Percentiles rank a stretch among this genome's conserved stretches.
Evolutionary conservation across 2,113 vertebrate species (phyloP).

Genomic region (Epinephelus cyanopodus): DNA sequence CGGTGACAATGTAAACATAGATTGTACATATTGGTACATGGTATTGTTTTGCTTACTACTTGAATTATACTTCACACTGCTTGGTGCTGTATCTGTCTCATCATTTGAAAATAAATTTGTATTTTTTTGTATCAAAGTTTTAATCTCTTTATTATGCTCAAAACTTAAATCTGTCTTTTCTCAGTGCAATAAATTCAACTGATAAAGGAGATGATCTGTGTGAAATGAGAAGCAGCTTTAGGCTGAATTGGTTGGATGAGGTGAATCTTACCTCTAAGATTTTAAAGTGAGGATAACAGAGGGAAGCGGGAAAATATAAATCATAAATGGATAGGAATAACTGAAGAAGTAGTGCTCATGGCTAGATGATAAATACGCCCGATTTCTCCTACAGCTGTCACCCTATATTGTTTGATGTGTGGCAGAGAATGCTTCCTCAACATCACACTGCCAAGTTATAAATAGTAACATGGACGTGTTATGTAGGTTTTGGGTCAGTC

Average conservation of each 20-base stretch:
- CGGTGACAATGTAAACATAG: slow-evolving; percentile 45
- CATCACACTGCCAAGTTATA: slow-evolving; percentile 2
- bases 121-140: slow-evolving; percentile 60
- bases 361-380: neutral
- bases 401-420: neutral
- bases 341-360: neutral
- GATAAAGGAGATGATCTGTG: neutral
- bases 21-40: slow-evolving; percentile 52
- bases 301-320: neutral
- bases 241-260: neutral
- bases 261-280: neutral
- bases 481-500: slow-evolving; percentile 12
- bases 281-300: neutral
- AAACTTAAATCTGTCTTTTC: neutral
- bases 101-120: slow-evolving; percentile 73
- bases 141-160: neutral
- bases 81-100: slow-evolving; percentile 43
- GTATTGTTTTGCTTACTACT: slow-evolving; percentile 16
- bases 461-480: neutral
- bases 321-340: neutral
- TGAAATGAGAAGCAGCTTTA: neutral
- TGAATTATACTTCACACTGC: slow-evolving; percentile 30
- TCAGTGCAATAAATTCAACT: neutral
- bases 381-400: neutral
- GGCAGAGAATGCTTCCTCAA: neutral